Evolutionary conservation across 2,113 vertebrate genomes (phyloP), one percentile per base, ranked within the genome.

Genomic region (Rhinogobius similis): DNA sequence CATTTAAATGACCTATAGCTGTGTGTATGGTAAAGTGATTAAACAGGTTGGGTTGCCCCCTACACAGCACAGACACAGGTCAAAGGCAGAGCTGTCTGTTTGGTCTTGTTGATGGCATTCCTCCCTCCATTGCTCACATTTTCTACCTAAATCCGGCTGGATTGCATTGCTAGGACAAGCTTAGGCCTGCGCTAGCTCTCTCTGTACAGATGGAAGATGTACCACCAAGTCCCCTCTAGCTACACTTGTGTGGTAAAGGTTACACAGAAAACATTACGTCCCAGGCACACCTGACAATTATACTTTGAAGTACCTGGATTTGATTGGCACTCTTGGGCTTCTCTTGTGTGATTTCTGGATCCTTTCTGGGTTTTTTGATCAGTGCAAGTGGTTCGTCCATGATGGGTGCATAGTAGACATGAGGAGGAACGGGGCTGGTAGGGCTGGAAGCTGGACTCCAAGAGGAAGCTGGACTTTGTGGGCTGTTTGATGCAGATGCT

Each of bases 311-410:
- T 83, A 94, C 93, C 93, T 94, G 93, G 36, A 87, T 87, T 66
- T 91, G 91, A 12, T 75, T 23, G 6, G 76, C 55, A 62, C 41
- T 75, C 56, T 79, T 88, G 21, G 76, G 78, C 81, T 89, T 88
- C 1, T 83, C 83, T 29, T 88, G 82, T 70, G 76, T 6, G 43
- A 52, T 85, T 43, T 89, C 88, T 3, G 80, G 69, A 16, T 91
- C 90, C 67, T 87, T 87, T 63, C 87, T 89, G 5, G 92, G 92
- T 79, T 93, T 94, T 79, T 94, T 94, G 82, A 94, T 92, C 68
- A 94, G 93, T 18, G 91, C 93, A 0, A 94, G 87, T 1, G 93
- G 93, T 82, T 94, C 91, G 2, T 94, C 93, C 88, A 92, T 91
- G 67, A 87, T 75, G 29, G 91, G 93, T 9, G 87, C 64, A 68